Percentiles rank a stretch among this genome's conserved stretches.
These are phyloP conservation scores for Macrophya annulata DNA, from an alignment of 2,888 invertebrate genomes.

Conservation along the genomic window DNA sequence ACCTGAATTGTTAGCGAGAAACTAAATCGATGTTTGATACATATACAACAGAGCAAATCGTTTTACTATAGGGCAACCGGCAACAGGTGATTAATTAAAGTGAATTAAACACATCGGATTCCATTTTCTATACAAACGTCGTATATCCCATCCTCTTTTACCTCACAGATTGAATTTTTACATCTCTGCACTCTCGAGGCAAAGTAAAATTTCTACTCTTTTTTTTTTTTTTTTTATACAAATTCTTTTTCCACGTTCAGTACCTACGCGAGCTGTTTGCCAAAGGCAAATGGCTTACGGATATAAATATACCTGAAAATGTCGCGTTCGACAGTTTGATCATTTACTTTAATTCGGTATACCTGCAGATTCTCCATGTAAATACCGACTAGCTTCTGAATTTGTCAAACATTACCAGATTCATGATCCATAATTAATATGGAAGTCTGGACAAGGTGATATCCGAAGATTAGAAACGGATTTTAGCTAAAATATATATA, in stretches of 20 bases:
- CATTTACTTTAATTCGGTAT: background rate
- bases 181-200: background rate
- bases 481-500: background rate
- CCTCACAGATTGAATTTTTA: background rate
- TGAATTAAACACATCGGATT: background rate
- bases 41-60: conserved; percentile 9
- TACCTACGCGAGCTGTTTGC: background rate
- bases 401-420: background rate
- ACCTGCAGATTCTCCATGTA: background rate
- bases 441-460: background rate
- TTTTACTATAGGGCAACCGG: background rate
- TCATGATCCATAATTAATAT: background rate
- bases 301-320: background rate
- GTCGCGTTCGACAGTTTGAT: background rate
- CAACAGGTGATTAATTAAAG: conserved; percentile 42
- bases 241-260: background rate
- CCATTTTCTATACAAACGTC: background rate
- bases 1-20: background rate
- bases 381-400: background rate
- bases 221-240: background rate
- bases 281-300: background rate
- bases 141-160: background rate
- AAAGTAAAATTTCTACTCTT: background rate
- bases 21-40: background rate
- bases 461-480: background rate